Base-by-base conservation (phyloP, 2,797 vertebrate species). In the Netta rufina region DNA sequence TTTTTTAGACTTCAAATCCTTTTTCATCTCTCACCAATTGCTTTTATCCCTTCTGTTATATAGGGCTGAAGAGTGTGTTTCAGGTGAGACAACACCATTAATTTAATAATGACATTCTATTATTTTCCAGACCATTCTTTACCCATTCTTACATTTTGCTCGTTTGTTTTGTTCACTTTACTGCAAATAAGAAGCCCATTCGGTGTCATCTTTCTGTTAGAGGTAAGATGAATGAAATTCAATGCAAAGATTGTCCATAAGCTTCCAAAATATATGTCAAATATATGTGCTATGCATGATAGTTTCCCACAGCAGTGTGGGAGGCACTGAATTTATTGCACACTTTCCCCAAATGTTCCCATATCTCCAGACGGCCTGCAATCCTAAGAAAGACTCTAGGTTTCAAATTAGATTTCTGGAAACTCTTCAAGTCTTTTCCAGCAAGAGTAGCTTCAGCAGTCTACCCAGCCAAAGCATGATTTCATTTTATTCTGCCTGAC, bases 251-350 rank as follows among this genome's bases (percentile, higher is more conserved):
- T 41, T 71, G 43, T 94, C 92, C 84, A 19, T 90, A 95, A 94
- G 76, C 84, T 62, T 96, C 92, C 92, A 95, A 91, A 83, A 92
- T 84, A 92, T 82, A 90, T 28, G 65, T 61, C 80, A 94, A 30
- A 87, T 49, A 76, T 51, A 70, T 0, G 4, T 84, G 94, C 92
- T 84, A 65, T 13, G 67, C 71, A 91, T 79, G 85, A 95, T 60
- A 85, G 80, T 53, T 94, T 90, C 70, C 79, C 91, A 92, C 53
- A 90, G 80, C 57, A 56, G 67, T 56, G 71, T 54, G 39, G 90
- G 66, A 73, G 64, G 89, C 92, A 92, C 82, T 90, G 43, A 87
- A 79, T 84, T 96, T 87, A 93, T 87, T 95, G 96, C 91, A 96
- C 60, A 8, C 41, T 90, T 92, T 36, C 80, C 95, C 76, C 84